Percentiles rank a stretch among this genome's conserved stretches.
phyloP scores from a whole-genome alignment of 92 coral and sea anemone genomes.

The Plumapathes pennacea region DNA sequence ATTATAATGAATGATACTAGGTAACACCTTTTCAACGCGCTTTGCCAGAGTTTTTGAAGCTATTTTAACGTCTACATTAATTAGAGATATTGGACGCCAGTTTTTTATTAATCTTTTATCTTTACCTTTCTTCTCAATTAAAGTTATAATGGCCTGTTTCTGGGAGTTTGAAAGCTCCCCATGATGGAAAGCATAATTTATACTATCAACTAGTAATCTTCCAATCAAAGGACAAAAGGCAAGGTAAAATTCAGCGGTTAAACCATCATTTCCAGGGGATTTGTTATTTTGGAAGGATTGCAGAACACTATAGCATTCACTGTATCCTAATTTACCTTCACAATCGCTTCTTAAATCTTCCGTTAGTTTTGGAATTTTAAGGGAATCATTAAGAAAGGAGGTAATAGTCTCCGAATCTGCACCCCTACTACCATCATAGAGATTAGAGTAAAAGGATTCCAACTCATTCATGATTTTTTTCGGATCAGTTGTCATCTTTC shows the following conservation, averaged over 20 bases:
- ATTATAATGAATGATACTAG: conserved; percentile 14
- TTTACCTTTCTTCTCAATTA: conserved; percentile 33
- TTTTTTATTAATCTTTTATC: conserved; percentile 11
- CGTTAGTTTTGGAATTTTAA: background rate
- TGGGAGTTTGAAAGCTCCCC: conserved; percentile 33
- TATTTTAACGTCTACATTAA: conserved; percentile 29
- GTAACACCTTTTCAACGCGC: conserved; percentile 24
- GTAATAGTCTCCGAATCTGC: background rate
- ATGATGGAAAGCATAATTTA: conserved; percentile 18
- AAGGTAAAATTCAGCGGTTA: conserved; percentile 35
- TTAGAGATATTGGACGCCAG: conserved; percentile 40
- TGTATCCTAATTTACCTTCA: background rate
- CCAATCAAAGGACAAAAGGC: conserved; percentile 44
- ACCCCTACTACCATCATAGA: background rate
- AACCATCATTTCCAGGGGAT: conserved; percentile 33
- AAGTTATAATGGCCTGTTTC: conserved; percentile 33
- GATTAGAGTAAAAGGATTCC: conserved; percentile 4
- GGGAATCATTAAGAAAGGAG: background rate
- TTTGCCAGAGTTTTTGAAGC: conserved; percentile 22
- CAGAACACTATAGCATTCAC: conserved; percentile 2
- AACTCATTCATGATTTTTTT: conserved; percentile 17
- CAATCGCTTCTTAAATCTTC: background rate
- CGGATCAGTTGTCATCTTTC: background rate
- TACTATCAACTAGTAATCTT: conserved; percentile 14
- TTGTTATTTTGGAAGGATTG: conserved; percentile 12